These are phyloP conservation scores for Ophion obscuratus DNA, from an alignment of 2,888 invertebrate species.

Conservation along the genomic window DNA sequence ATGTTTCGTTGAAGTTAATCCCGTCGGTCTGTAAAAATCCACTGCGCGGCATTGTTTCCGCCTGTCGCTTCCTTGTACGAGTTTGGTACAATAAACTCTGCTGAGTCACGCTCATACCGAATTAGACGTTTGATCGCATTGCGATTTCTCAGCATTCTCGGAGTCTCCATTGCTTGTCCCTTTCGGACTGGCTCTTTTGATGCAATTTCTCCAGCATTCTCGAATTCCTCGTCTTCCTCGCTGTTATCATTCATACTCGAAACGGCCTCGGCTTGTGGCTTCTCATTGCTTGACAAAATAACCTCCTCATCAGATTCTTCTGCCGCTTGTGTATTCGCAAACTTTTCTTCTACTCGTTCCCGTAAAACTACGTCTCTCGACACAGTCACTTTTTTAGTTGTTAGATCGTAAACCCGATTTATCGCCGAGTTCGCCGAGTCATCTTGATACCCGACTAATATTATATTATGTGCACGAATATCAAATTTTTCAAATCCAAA, in stretches of 20 bases:
- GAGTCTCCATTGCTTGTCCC: not conserved
- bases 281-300: not conserved
- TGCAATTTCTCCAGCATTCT: no score
- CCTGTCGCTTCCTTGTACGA: slow-evolving; percentile 28
- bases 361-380: slow-evolving; percentile 53
- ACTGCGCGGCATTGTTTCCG: slow-evolving; percentile 29
- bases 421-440: slow-evolving; percentile 55
- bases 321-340: not conserved
- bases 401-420: slow-evolving; percentile 44
- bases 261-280: not conserved
- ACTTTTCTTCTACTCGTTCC: slow-evolving; percentile 42
- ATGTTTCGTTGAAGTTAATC: slow-evolving; percentile 58
- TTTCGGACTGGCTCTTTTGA: not conserved
- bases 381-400: slow-evolving; percentile 17
- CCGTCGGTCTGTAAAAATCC: slow-evolving; percentile 41
- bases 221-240: no score
- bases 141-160: slow-evolving; percentile 15
- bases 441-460: slow-evolving; percentile 57
- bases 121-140: slow-evolving; percentile 16
- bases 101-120: slow-evolving; percentile 23
- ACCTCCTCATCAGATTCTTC: slow-evolving; percentile 5
- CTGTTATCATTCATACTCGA: no score
- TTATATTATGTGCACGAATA: slow-evolving; percentile 64
- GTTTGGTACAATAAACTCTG: not conserved
- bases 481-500: no score